Evolutionary conservation across 2,888 invertebrate genomes (phyloP).

Genomic region (Zygogramma bicolorata): DNA sequence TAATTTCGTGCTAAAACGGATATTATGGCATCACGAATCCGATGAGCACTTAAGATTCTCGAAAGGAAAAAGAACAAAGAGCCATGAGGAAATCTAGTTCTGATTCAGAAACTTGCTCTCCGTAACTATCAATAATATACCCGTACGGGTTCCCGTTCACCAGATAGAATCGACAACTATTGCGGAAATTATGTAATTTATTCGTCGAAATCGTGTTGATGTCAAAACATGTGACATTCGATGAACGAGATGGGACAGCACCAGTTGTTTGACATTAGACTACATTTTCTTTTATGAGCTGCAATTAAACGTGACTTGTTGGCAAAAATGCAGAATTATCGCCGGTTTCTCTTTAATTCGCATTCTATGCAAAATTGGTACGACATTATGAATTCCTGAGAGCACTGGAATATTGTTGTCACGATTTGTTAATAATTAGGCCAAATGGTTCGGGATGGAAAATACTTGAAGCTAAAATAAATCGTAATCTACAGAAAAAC

Average conservation of each 20-base stretch:
- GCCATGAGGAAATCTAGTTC: background rate
- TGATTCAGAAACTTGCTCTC: background rate
- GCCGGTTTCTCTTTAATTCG: background rate
- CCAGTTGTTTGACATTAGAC: slow-evolving; percentile 41
- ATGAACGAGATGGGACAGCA: slow-evolving; percentile 32
- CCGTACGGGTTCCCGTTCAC: background rate
- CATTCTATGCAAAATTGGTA: slow-evolving; percentile 1
- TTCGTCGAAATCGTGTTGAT: slow-evolving; percentile 25
- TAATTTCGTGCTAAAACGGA: too few relatives aligned
- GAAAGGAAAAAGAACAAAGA: too few relatives aligned
- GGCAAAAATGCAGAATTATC: slow-evolving; percentile 24
- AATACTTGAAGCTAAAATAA: too few relatives aligned
- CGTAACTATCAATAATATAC: background rate
- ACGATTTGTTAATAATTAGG: too few relatives aligned
- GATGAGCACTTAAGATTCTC: too few relatives aligned
- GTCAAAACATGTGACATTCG: slow-evolving; percentile 32
- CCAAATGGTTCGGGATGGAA: too few relatives aligned
- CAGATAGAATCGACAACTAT: slow-evolving; percentile 31
- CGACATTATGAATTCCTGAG: background rate
- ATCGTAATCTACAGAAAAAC: too few relatives aligned
- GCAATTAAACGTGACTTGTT: slow-evolving; percentile 27
- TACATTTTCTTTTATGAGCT: slow-evolving; percentile 34
- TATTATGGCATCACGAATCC: too few relatives aligned
- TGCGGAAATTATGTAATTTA: slow-evolving; percentile 38
- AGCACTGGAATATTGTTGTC: background rate